Percentiles rank a stretch among this genome's conserved stretches.
These are phyloP conservation scores for Bombylius discolor DNA, from an alignment of 2,888 invertebrate genomes.

Conservation along the genomic window DNA sequence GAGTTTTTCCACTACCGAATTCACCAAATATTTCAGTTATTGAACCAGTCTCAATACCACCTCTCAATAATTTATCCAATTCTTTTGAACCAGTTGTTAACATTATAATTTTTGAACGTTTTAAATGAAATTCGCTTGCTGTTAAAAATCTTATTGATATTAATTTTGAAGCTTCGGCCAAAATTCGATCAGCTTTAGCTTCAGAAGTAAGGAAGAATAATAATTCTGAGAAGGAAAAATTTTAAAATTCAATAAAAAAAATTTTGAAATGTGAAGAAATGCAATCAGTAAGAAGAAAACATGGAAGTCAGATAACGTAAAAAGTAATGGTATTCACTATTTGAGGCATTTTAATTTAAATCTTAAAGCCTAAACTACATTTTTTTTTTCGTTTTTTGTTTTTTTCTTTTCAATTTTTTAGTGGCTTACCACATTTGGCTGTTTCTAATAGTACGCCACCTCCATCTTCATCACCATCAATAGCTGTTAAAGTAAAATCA, in stretches of 20 bases:
- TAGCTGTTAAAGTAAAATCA: constrained; percentile 82
- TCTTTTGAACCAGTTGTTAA: constrained; percentile 92
- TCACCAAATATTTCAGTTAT: constrained; percentile 99
- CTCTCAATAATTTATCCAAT: constrained; percentile 80
- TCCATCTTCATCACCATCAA: constrained; percentile 66
- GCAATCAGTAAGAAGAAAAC: no score
- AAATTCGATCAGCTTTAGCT: no score
- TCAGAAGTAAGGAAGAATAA: no score
- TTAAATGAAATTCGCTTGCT: constrained; percentile 90
- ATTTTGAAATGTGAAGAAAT: no score
- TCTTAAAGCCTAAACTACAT: no score
- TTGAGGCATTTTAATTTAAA: no score
- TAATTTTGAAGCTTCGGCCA: constrained; percentile 86
- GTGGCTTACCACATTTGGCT: constrained; percentile 64
- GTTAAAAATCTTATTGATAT: constrained; percentile 98
- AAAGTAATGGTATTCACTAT: no score
- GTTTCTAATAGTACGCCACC: constrained; percentile 61
- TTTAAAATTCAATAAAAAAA: no score
- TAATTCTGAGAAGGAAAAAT: no score
- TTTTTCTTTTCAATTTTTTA: constrained; percentile 21
- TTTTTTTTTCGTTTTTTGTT: no score
- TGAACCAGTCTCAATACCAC: constrained; percentile 96
- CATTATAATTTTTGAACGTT: constrained; percentile 88
- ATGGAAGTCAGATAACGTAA: no score
- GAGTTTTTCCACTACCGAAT: constrained; percentile 95